phyloP scores from a whole-genome alignment of 2,113 vertebrate genomes.

The Neotragus moschatus region DNA sequence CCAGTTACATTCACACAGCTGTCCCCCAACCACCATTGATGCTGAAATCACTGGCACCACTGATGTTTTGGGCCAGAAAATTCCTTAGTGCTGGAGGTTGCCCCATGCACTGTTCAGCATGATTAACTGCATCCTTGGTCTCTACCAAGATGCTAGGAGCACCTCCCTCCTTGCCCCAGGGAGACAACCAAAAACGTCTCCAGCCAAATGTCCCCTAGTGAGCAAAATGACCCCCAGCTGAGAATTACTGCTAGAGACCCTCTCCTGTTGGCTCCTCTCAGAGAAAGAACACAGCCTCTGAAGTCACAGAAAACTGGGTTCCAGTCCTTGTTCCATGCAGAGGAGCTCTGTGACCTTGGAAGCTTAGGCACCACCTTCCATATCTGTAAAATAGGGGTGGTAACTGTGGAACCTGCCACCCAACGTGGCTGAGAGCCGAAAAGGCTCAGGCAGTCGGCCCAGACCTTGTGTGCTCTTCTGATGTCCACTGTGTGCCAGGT shows the following conservation, averaged over 20 bases:
- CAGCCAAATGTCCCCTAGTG: neutral
- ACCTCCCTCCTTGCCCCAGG: neutral
- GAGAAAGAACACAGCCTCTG: neutral
- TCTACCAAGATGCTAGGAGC: neutral
- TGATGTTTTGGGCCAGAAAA: neutral
- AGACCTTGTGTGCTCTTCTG: neutral
- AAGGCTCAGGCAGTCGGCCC: neutral
- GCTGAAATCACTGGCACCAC: neutral
- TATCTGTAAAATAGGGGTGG: neutral
- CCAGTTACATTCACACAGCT: neutral
- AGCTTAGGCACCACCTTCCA: neutral
- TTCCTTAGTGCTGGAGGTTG: neutral
- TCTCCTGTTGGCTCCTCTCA: neutral
- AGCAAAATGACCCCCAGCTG: neutral
- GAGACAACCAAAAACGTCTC: neutral
- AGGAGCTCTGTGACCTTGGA: neutral
- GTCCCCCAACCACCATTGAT: neutral
- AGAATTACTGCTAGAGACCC: neutral
- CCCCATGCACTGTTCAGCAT: neutral
- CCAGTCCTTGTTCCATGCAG: neutral
- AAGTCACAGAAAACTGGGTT: neutral
- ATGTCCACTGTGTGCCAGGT: constrained; percentile 22
- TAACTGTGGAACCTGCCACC: neutral
- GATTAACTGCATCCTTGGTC: neutral
- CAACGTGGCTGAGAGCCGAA: neutral